Base-by-base conservation (phyloP, 1,140 invertebrate species). In the Stegodyphus dumicola region DNA sequence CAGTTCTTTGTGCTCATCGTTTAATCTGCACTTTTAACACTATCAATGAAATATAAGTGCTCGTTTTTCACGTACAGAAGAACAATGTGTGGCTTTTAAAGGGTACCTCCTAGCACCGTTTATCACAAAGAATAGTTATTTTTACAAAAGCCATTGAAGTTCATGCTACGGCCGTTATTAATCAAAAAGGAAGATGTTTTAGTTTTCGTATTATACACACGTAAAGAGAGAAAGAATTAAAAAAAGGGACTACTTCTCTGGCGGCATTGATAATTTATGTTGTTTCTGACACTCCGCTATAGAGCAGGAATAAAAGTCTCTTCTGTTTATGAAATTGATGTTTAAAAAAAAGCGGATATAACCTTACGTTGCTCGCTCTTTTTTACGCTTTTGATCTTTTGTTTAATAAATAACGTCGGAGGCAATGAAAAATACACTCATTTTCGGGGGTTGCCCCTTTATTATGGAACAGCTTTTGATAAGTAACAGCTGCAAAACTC, bases 41-140 rank as follows among this genome's bases (percentile, higher is more conserved):
- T 77, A 85, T 85, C 81, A 85, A 85, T 85, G 81, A 85, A 85
- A 69, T 85, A 85, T 85, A 85, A 85, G 81, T 85, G 74, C 73
- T 77, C 81, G 81, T 85, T 85, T 85, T 85, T 85, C 81, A 52
- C 7, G 6, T 10, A 85, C 81, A 85, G 76, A 85, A 69, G 81
- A 85, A 85, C 81, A 74, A 66, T 83, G 69, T 64, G 56, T n/a
- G 64, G 49, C 70, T 53, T 85, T 85, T 85, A 85, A 85, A 85
- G 13, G 56, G 11, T 9, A n/a, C 81, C 73, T 76, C 81, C 65
- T 52, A 17, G n/a, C 52, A 17, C 73, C 73, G 81, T 85, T 85
- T 85, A 85, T 85, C 81, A 83, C 71, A 69, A 76, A 85, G 81
- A 54, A 76, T 66, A 69, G 73, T 85, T 85, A 85, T 85, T 85